phyloP scores from a whole-genome alignment of 2,888 invertebrate genomes.

The Ceramica pisi region DNA sequence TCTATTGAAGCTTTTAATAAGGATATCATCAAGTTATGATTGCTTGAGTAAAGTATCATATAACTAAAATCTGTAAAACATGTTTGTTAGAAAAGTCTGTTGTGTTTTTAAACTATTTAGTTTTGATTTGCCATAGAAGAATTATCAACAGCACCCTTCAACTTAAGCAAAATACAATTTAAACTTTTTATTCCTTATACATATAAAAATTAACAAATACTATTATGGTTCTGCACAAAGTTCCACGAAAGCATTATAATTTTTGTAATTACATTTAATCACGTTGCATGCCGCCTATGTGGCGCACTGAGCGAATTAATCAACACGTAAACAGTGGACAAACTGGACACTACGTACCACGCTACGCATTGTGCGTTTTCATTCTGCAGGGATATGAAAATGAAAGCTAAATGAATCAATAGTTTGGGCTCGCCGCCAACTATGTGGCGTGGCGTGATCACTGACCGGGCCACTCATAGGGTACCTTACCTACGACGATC shows the following conservation, averaged over 20 bases:
- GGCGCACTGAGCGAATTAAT: slow-evolving; percentile 10
- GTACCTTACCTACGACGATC: slow-evolving; percentile 38
- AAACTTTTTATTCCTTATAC: neutral
- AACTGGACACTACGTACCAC: slow-evolving; percentile 1
- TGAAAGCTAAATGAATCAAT: slow-evolving; percentile 80
- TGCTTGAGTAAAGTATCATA: neutral
- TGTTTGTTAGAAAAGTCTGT: neutral
- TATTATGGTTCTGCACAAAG: slow-evolving; percentile 1
- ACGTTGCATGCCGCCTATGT: slow-evolving; percentile 25
- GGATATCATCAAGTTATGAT: neutral
- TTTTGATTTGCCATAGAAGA: neutral
- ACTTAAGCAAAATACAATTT: neutral
- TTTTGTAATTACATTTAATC: slow-evolving; percentile 25
- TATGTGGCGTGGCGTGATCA: slow-evolving; percentile 86
- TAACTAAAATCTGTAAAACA: slow-evolving; percentile 1
- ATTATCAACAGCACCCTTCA: neutral
- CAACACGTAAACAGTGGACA: slow-evolving; percentile 3
- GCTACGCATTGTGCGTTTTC: slow-evolving; percentile 34
- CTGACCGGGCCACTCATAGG: slow-evolving; percentile 74
- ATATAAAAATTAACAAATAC: neutral
- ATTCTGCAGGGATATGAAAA: slow-evolving; percentile 61
- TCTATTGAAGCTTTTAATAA: neutral
- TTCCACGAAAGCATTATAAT: slow-evolving; percentile 31
- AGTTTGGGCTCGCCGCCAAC: slow-evolving; percentile 81
- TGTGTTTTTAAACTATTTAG: neutral